Evolutionary conservation across 2,113 vertebrate species (phyloP), one percentile per base, ranked within the genome.

Genomic region (Oceanodroma tethys): DNA sequence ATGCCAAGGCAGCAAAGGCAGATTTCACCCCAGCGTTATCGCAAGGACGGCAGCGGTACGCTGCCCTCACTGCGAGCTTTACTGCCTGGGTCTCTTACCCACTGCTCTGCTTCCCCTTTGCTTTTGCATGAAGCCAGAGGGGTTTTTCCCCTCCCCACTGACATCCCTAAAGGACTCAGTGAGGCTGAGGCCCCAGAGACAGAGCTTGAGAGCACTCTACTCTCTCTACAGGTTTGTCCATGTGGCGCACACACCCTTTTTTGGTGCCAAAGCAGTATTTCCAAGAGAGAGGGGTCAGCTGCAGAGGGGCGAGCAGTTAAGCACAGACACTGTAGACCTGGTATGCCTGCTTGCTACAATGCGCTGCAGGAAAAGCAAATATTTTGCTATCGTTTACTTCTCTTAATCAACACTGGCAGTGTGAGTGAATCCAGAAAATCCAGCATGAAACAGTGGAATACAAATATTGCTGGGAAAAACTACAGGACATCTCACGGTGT

Each of bases 401-500:
- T 42, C 40, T 45, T 30, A 58, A 71, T 71, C 62, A 82, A 22
- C 4, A 9, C 8, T 23, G 56, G 55, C 32, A 84, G 42, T 20
- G 36, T 14, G 20, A 81, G 9, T 4, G 10, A 67, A 87, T 42
- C 65, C 48, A 43, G 36, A 71, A 75, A 91, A 72, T 5, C 2
- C 22, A 53, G 8, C 30, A 16, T 9, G 27, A 70, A 83, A 40
- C 15, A 60, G 67, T 4, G 10, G 72, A 81, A 86, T 32, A 18
- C 11, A 88, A 74, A 19, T 4, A 13, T 15, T 48, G 9, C 36
- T 70, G 34, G 20, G 14, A 50, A 76, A 70, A 90, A 9, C 40
- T 26, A 20, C 1, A 2, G 36, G 63, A 19, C 8, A 13, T 48
- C 34, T 73, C 16, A 13, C 0, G 0, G 3, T 11, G 9, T 32